A percentile compares a stretch with the other conserved stretches of the same genome.
These are phyloP conservation scores for Hystrix cristata DNA, from an alignment of 2,113 vertebrate species.

Conservation along the genomic window DNA sequence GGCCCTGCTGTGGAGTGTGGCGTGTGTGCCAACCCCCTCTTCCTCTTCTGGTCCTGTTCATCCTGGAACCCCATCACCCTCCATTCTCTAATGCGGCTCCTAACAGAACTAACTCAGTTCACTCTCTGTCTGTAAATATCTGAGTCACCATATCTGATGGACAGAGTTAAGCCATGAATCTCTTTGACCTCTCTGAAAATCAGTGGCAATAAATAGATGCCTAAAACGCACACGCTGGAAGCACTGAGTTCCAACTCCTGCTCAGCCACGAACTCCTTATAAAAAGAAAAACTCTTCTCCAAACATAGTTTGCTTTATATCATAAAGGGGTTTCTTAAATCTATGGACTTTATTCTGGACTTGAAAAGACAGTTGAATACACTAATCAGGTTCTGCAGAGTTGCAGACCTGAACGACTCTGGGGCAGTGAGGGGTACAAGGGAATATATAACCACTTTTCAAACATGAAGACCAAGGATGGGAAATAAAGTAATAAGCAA, in stretches of 20 bases:
- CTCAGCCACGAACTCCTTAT: neutral
- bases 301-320: constrained; percentile 34
- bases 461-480: neutral
- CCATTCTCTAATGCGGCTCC: neutral
- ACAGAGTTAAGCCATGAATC: neutral
- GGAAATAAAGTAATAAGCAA: neutral
- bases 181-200: neutral
- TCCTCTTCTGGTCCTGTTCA: neutral
- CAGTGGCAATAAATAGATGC: neutral
- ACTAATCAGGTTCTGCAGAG: neutral
- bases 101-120: neutral
- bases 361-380: neutral
- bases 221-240: neutral
- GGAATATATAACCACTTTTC: neutral
- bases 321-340: neutral
- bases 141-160: neutral
- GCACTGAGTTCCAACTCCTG: neutral
- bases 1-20: neutral
- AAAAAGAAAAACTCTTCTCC: neutral
- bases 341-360: neutral
- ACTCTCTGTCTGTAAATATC: neutral
- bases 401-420: neutral
- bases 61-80: neutral
- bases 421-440: neutral
- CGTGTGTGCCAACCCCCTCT: neutral